Conservation (phyloP, 2,888 invertebrate genomes). For the Idaea straminata region DNA sequence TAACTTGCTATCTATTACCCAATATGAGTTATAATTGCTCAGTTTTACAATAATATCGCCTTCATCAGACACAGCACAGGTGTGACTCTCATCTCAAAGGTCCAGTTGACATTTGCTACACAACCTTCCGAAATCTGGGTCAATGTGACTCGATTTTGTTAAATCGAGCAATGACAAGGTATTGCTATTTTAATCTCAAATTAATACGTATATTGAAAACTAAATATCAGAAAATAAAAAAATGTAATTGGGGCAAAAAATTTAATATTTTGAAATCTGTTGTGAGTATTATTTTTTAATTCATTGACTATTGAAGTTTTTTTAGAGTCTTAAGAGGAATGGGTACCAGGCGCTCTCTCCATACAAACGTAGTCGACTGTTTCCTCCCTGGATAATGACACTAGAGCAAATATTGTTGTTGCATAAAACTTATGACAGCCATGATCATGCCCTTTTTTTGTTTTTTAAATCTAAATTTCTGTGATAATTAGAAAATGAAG, state of each 20-base stretch:
- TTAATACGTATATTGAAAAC: not conserved
- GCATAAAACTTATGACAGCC: no score
- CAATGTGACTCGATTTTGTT: constrained; percentile 43
- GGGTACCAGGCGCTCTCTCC: no score
- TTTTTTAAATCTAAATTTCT: no score
- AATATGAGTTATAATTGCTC: constrained; percentile 3
- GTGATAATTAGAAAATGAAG: no score
- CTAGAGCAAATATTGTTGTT: no score
- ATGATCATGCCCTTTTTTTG: no score
- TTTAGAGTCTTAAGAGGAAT: no score
- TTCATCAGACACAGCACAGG: constrained; percentile 34
- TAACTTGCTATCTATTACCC: not conserved
- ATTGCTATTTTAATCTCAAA: not conserved
- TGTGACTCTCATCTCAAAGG: constrained; percentile 67
- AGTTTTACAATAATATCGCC: constrained; percentile 34
- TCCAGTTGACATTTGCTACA: constrained; percentile 66
- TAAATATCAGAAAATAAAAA: not conserved
- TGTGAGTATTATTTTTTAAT: not conserved
- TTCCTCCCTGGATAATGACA: no score
- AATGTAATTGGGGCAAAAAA: not conserved
- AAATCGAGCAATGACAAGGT: constrained; percentile 14
- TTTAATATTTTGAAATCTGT: not conserved
- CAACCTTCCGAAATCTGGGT: constrained; percentile 64
- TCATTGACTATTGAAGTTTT: no score
- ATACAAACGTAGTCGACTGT: no score